phyloP scores from a whole-genome alignment of 2,113 vertebrate species.

The Laterallus jamaicensis region DNA sequence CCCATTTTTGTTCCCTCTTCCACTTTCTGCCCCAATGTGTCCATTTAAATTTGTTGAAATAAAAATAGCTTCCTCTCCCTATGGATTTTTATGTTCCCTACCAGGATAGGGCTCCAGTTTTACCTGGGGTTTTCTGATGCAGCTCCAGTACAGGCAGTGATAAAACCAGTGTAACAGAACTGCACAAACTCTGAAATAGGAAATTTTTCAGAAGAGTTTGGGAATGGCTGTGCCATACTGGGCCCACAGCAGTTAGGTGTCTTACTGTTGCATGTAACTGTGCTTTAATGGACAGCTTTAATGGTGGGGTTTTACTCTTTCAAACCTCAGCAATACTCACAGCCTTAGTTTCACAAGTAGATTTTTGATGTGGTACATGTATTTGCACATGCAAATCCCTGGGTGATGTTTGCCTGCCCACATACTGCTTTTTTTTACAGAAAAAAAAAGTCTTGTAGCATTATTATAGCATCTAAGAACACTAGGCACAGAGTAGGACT shows the following conservation, averaged over 20 bases:
- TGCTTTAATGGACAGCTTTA: background rate
- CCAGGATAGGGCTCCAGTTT: background rate
- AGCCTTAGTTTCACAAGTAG: background rate
- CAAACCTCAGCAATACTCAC: background rate
- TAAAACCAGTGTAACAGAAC: background rate
- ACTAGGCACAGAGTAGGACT: background rate
- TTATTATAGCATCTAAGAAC: background rate
- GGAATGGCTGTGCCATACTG: background rate
- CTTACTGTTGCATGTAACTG: background rate
- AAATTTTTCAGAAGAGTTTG: background rate
- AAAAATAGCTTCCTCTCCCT: background rate
- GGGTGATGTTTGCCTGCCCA: background rate
- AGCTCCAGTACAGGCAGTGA: background rate
- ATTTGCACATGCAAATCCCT: background rate
- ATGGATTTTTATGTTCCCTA: background rate
- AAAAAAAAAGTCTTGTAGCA: background rate
- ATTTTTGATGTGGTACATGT: background rate
- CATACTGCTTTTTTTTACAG: background rate
- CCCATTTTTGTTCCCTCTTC: background rate
- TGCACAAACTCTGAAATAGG: background rate
- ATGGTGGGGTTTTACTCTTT: background rate
- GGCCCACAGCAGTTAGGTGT: background rate
- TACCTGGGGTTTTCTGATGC: background rate
- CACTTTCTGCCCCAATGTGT: background rate
- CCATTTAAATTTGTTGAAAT: background rate